Base-by-base conservation (phyloP, 1,140 invertebrate species). In the Pseudomyrmex concolor region DNA sequence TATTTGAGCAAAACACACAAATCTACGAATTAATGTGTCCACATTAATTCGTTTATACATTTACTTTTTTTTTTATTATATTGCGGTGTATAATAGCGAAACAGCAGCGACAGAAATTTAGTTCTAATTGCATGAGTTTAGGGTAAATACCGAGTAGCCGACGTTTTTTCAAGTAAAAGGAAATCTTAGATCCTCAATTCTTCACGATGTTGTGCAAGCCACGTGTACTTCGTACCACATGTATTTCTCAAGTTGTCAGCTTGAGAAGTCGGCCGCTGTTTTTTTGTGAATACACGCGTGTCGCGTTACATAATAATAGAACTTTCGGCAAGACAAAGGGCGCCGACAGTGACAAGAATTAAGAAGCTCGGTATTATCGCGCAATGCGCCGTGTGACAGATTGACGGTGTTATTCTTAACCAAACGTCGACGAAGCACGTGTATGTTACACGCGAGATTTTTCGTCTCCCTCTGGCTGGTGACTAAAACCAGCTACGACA, bases 381-480 rank as follows among this genome's bases (percentile, higher is more conserved):
- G 73, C 82, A 63, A 86, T 86, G 84, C 80, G 78, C 74, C 67
- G 48, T 60, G 81, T 77, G 85, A 88, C 86, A 78, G 89, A 89
- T 90, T 88, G 87, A 91, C 91, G 86, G 67, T 86, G 89, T 90
- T 91, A 91, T 91, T 93, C 88, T 93, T 90, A 92, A 89, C 78
- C 89, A 93, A 93, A 70, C 34, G 84, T 62, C 80, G 43, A 7
- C 22, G 67, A 66, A 25, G 64, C 63, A 54, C 43, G 64, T 19
- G 51, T 45, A 55, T 50, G 70, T 48, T 64, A 54, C n/a, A 48
- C 70, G 54, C n/a, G 25, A 50, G 51, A 82, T 62, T 63, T 83
- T 45, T 13, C 68, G 63, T 57, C 64, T 25, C 63, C 55, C 55
- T 48, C 43, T 13, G 25, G 25, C 7, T 22, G 17, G 13, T 55